phyloP scores from a whole-genome alignment of 2,797 vertebrate genomes.

The Zonotrichia albicollis region DNA sequence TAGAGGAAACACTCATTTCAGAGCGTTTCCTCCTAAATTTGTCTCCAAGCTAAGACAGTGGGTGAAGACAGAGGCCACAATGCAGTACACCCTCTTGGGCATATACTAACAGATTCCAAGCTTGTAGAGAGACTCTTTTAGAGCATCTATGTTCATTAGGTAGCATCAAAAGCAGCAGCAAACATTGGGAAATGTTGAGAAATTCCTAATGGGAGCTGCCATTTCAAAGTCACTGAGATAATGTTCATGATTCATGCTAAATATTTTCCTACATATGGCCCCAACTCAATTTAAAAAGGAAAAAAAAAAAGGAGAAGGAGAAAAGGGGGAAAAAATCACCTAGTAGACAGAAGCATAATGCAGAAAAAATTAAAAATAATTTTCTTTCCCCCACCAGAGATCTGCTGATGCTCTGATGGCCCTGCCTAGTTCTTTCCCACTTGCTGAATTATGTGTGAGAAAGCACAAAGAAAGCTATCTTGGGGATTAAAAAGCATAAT shows the following conservation, averaged over 20 bases:
- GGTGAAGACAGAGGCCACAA: slow-evolving; percentile 31
- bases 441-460: background rate
- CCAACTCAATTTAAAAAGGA: background rate
- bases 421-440: background rate
- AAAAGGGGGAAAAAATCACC: background rate
- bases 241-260: background rate
- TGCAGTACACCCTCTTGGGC: background rate
- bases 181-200: background rate
- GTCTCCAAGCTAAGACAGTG: background rate
- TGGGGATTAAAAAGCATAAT: background rate
- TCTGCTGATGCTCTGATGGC: background rate
- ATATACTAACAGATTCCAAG: slow-evolving; percentile 36
- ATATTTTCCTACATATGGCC: background rate
- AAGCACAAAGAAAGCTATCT: background rate
- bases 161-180: slow-evolving; percentile 1
- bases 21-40: background rate
- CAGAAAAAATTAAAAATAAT: background rate
- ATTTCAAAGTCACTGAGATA: background rate
- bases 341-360: background rate
- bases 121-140: background rate
- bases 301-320: background rate
- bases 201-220: background rate
- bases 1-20: background rate
- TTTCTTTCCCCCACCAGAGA: background rate
- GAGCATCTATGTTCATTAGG: background rate